Evolutionary conservation across 2,113 vertebrate genomes (phyloP).

Genomic region (Scomber japonicus): DNA sequence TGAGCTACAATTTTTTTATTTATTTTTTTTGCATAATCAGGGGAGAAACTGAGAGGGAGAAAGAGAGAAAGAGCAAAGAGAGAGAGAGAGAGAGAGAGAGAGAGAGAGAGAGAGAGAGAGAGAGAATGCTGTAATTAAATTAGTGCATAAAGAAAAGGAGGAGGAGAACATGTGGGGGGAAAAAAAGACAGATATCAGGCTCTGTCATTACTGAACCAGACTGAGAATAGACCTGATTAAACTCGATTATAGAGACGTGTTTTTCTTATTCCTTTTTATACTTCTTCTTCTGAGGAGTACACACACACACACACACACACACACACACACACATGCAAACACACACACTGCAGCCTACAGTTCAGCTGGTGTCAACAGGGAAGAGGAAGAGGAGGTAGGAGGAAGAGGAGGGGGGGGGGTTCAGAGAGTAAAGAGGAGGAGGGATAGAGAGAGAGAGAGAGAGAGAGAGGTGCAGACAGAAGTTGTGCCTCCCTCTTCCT

Average conservation of each 20-base stretch:
- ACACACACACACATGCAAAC: conserved; percentile 4
- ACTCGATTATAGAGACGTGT: conserved; percentile 26
- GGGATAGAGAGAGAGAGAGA: conserved; percentile 9
- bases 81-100: not conserved
- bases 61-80: conserved; percentile 3
- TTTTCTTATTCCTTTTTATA: not conserved
- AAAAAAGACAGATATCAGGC: conserved; percentile 47
- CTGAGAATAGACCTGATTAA: conserved; percentile 46
- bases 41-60: conserved; percentile 34
- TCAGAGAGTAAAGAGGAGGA: no score
- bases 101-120: conserved; percentile 20
- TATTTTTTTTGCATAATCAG: conserved; percentile 85
- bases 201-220: conserved; percentile 40
- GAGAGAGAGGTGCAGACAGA: conserved; percentile 31
- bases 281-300: conserved; percentile 20
- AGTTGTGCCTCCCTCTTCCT: conserved; percentile 57
- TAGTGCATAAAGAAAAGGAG: conserved; percentile 70
- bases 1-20: conserved; percentile 74
- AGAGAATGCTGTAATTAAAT: conserved; percentile 72
- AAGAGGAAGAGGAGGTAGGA: not conserved
- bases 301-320: conserved; percentile 6
- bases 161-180: conserved; percentile 40
- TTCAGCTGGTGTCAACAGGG: conserved; percentile 56
- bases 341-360: conserved; percentile 11
- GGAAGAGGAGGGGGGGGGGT: not conserved